Percentiles rank a stretch among this genome's conserved stretches.
phyloP scores from a whole-genome alignment of 2,888 invertebrate genomes.

The Oligia latruncula region DNA sequence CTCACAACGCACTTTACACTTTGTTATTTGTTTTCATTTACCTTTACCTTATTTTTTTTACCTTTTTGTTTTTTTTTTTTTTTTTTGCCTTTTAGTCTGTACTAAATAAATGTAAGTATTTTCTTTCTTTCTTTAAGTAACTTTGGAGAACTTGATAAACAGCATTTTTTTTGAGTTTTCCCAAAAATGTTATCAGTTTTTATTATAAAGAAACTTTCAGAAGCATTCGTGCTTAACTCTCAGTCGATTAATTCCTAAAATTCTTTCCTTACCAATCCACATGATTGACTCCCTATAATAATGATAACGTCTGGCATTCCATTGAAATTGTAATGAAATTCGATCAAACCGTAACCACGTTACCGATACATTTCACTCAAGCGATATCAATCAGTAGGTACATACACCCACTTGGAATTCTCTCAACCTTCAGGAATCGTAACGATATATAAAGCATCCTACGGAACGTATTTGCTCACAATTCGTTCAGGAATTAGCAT shows the following conservation, averaged over 20 bases:
- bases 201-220: conserved; percentile 5
- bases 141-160: neutral
- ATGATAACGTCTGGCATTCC: conserved; percentile 17
- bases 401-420: conserved; percentile 34
- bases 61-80: too few species aligned
- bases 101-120: too few species aligned
- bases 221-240: neutral
- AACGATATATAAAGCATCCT: conserved; percentile 48
- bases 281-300: conserved; percentile 27
- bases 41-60: too few species aligned
- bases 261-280: conserved; percentile 18
- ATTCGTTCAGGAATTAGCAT: conserved; percentile 66
- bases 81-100: too few species aligned
- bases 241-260: conserved; percentile 29
- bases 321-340: conserved; percentile 35
- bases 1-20: too few species aligned
- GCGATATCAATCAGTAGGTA: conserved; percentile 52
- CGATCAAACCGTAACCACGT: conserved; percentile 35
- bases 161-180: neutral
- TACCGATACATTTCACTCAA: conserved; percentile 49
- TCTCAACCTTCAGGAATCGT: conserved; percentile 43
- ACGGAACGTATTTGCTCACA: conserved; percentile 56
- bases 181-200: neutral
- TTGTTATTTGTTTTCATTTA: too few species aligned
- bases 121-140: too few species aligned